phyloP scores from a whole-genome alignment of 1,140 invertebrate species.

The Pentalonia nigronervosa region DNA sequence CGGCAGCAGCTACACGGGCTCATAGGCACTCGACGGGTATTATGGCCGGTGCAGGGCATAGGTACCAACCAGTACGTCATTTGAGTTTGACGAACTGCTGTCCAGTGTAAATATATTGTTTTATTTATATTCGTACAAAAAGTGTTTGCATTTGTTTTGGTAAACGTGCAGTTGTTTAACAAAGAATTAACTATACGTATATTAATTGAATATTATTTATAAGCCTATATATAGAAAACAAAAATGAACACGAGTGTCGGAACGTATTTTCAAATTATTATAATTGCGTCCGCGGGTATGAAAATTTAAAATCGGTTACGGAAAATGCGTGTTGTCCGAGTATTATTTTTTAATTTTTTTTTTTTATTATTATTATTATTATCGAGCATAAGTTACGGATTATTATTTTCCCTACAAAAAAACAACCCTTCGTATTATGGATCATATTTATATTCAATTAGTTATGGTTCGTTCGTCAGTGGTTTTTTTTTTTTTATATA shows the following conservation, averaged over 20 bases:
- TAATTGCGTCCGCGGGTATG: not conserved
- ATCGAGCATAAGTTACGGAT: slow-evolving; percentile 4
- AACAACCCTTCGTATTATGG: slow-evolving; percentile 3
- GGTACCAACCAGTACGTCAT: not conserved
- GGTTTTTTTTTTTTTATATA: not conserved
- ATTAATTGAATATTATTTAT: not conserved
- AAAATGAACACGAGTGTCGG: not conserved
- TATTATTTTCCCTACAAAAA: not conserved
- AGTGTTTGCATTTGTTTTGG: not conserved
- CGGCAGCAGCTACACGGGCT: no score
- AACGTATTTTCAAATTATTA: not conserved
- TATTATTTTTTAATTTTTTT: slow-evolving; percentile 4
- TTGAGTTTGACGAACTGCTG: not conserved
- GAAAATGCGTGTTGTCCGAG: not conserved
- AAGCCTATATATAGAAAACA: not conserved
- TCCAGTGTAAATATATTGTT: not conserved
- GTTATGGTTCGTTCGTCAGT: not conserved
- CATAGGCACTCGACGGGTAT: not conserved
- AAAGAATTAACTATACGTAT: not conserved
- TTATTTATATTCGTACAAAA: not conserved
- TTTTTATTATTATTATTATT: not conserved
- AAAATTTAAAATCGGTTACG: not conserved
- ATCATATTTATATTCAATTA: slow-evolving; percentile 13
- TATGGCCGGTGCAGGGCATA: not conserved
- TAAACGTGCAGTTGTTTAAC: not conserved